Evolutionary conservation across 92 coral and sea anemone genomes (phyloP).

Genomic region (Meandrina meandrites): DNA sequence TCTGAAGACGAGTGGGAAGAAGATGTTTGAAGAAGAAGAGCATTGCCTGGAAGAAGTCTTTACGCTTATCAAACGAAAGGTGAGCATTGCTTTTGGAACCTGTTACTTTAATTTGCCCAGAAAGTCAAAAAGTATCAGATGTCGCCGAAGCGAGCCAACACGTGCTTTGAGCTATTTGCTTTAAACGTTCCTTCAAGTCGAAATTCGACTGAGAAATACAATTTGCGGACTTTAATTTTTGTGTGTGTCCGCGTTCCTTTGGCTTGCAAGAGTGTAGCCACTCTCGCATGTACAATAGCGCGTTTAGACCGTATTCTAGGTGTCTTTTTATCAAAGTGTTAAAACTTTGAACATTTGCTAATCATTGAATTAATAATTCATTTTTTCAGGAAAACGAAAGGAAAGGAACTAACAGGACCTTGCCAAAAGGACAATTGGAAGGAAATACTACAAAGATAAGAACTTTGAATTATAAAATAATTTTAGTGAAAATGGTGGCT

Average conservation of each 20-base stretch:
- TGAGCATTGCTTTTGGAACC: background rate
- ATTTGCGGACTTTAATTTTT: too few species aligned
- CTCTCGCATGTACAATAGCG: background rate
- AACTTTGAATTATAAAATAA: background rate
- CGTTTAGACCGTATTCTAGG: background rate
- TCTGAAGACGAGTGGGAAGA: background rate
- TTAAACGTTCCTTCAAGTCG: background rate
- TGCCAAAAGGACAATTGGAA: background rate
- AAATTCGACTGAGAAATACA: background rate
- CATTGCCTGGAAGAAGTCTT: background rate
- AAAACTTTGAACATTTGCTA: background rate
- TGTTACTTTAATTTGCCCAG: background rate
- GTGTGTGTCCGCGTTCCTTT: too few species aligned
- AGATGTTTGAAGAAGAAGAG: background rate
- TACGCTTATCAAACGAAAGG: background rate
- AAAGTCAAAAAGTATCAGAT: background rate
- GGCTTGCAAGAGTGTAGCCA: too few species aligned
- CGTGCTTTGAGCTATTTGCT: background rate
- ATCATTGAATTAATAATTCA: background rate
- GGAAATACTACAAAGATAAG: background rate
- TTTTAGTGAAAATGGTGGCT: constrained; percentile 1
- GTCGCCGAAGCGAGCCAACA: background rate
- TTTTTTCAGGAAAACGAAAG: background rate
- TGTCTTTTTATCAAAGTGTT: background rate
- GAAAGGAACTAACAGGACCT: background rate